Base-by-base conservation (phyloP, 2,888 invertebrate species). In the Orgyia antiqua region DNA sequence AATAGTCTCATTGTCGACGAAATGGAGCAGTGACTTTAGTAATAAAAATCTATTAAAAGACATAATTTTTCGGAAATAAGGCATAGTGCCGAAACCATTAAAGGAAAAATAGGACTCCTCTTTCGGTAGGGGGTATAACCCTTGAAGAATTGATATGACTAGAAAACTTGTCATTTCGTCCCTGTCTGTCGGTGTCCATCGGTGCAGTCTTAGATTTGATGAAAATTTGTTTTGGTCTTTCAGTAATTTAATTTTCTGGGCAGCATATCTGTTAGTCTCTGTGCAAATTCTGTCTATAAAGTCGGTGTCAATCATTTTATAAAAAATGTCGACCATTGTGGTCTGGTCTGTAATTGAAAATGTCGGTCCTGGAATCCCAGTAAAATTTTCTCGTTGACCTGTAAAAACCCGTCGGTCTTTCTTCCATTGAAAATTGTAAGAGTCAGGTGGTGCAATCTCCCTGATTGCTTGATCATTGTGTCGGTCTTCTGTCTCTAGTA, bases 1-100 rank as follows among this genome's bases (percentile, higher is more conserved):
- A 13, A 30, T 12, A 15, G 9, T 29, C 6, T 42, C n/a, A 12
- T 34, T 47, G 40, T 51, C 44, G 4, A 40, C 38, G 25, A 56
- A 54, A 33, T 54, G 42, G 0, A 35, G 17, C 13, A 51, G 18
- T 1, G 35, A 24, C 39, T 57, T 57, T 18, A 52, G 18, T 17
- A 52, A 8, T 1, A 43, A 7, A 13, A 31, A 54, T 7, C 51
- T 15, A 10, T 51, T 53, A 27, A 47, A 55, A 0, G 48, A 36
- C 49, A 58, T 55, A 4, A 53, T 49, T 21, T 27, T 28, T 1
- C 17, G 3, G 24, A 52, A 48, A 13, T 43, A 47, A 0, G 36
- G 41, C 45, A 48, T 42, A 3, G 47, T 48, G 1, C 46, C 46
- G 20, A 40, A 50, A 10, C 51, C 51, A 15, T 52, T 48, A 13